phyloP scores from a whole-genome alignment of 2,113 vertebrate species.

The Nycticryphes semicollaris region DNA sequence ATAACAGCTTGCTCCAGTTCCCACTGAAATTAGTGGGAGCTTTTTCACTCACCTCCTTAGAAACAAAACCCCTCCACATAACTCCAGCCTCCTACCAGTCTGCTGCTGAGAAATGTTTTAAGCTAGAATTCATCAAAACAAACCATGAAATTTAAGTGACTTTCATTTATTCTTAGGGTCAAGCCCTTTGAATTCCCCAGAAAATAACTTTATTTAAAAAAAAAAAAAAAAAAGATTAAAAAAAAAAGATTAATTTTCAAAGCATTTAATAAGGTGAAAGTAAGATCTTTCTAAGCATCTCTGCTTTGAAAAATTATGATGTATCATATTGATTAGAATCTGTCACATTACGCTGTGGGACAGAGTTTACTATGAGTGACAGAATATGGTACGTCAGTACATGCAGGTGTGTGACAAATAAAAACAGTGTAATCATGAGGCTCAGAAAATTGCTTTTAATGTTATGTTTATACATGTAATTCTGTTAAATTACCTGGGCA shows the following conservation, averaged over 20 bases:
- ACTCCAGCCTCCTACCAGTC: constrained; percentile 34
- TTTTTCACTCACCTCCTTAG: background rate
- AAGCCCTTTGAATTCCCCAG: background rate
- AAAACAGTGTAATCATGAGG: constrained; percentile 67
- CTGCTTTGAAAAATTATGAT: background rate
- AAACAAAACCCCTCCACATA: constrained; percentile 14
- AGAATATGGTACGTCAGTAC: constrained; percentile 12
- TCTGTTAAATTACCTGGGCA: constrained; percentile 63
- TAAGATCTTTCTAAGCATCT: background rate
- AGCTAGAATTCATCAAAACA: background rate
- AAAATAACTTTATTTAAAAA: background rate
- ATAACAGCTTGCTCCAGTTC: background rate
- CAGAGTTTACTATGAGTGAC: constrained; percentile 40
- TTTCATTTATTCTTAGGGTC: background rate
- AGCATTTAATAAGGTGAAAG: background rate
- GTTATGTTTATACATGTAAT: constrained; percentile 59
- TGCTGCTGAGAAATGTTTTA: background rate
- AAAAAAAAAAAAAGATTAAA: background rate
- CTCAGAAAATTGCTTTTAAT: constrained; percentile 68
- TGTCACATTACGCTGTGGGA: constrained; percentile 12
- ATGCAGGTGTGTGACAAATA: constrained; percentile 64
- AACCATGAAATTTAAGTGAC: background rate
- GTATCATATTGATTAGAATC: constrained; percentile 45
- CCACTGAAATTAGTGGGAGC: background rate
- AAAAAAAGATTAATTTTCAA: background rate